Percentiles rank a stretch among this genome's conserved stretches.
These are phyloP conservation scores for Geococcyx californianus DNA, from an alignment of 2,113 vertebrate species.

Conservation along the genomic window DNA sequence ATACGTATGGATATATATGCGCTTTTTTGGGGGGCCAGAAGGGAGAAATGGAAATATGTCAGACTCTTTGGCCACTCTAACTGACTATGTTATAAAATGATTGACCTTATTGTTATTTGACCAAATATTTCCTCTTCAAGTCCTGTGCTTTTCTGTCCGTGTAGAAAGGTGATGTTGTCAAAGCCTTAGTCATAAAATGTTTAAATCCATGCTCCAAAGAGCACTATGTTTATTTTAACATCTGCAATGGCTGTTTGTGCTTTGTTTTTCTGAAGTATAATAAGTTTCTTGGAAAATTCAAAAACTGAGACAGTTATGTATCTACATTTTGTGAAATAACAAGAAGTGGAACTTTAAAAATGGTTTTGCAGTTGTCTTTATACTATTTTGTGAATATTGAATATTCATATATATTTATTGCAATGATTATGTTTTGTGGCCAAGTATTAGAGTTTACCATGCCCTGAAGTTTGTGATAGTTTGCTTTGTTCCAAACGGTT, in stretches of 20 bases:
- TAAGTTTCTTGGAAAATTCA: background rate
- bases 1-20: background rate
- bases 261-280: background rate
- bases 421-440: background rate
- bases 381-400: background rate
- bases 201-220: background rate
- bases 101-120: background rate
- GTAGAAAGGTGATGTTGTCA: background rate
- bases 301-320: background rate
- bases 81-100: background rate
- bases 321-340: background rate
- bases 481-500: slow-evolving; percentile 56
- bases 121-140: background rate
- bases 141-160: background rate
- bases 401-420: background rate
- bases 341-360: background rate
- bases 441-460: background rate
- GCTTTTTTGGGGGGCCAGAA: too few species aligned
- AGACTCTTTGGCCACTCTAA: background rate
- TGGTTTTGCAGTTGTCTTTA: background rate
- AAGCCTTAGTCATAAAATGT: background rate
- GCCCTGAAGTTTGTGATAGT: background rate
- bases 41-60: background rate
- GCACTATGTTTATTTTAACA: background rate
- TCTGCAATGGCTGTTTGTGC: background rate